Conservation (phyloP, 1,140 invertebrate genomes). For the Elymnias hypermnestra region DNA sequence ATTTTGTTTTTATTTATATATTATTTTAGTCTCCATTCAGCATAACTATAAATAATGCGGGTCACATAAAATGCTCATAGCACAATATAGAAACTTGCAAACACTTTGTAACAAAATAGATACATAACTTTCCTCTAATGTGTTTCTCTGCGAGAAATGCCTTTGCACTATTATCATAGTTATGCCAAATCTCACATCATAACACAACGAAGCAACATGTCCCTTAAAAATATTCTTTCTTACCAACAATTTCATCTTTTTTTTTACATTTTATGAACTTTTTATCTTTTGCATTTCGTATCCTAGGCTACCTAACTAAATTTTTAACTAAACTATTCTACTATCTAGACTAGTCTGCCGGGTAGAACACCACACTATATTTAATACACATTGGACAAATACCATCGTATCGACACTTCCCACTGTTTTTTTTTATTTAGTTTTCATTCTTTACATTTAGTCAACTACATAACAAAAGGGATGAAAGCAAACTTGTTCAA, state of each 20-base stretch:
- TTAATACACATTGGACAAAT: constrained; percentile 76
- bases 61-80: constrained; percentile 77
- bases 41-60: constrained; percentile 77
- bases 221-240: constrained; percentile 77
- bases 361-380: constrained; percentile 75
- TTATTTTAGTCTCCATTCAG: constrained; percentile 74
- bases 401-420: constrained; percentile 69
- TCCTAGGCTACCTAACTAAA: constrained; percentile 74
- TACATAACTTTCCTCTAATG: constrained; percentile 73
- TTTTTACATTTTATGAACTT: constrained; percentile 75
- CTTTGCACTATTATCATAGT: constrained; percentile 73
- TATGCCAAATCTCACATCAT: constrained; percentile 74
- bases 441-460: constrained; percentile 72
- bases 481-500: constrained; percentile 73
- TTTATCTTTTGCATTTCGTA: constrained; percentile 71
- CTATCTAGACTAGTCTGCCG: constrained; percentile 75
- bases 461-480: constrained; percentile 74
- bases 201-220: constrained; percentile 77
- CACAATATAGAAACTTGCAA: constrained; percentile 77
- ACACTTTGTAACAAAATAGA: constrained; percentile 78
- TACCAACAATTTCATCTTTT: constrained; percentile 76
- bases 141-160: constrained; percentile 69
- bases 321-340: constrained; percentile 72
- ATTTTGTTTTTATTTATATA: constrained; percentile 75
- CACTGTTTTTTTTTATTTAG: constrained; percentile 63